Base-by-base conservation (phyloP, 1,140 invertebrate species). In the Drosophila ercepeae region DNA sequence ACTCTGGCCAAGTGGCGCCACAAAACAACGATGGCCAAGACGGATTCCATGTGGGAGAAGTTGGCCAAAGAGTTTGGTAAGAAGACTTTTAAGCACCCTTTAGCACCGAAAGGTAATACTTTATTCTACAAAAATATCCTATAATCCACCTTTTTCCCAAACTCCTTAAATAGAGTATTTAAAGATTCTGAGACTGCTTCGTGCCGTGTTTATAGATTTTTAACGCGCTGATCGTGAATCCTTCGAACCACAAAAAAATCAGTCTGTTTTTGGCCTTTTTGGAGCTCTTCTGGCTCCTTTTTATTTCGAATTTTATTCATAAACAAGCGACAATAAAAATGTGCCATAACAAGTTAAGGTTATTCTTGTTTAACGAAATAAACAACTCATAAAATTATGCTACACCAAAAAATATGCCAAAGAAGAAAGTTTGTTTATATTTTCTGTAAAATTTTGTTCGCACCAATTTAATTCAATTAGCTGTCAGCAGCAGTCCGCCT, bases 381-480 rank as follows among this genome's bases (percentile, higher is more conserved):
- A 86, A 86, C 81, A 84, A 74, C 61, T 74, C 81, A 51, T 86
- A 65, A 76, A 84, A 79, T 76, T 79, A 86, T 86, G 72, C 72
- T 76, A 68, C 48, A 67, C 46, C 19, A 58, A 72, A 34, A 61
- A 32, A 32, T 32, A 32, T 32, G 9, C 65, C 23, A 48, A 68
- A 67, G 48, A 67, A 68, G 51, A 60, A 59, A 69, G 48, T 68
- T 78, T 83, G 70, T 78, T 79, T 79, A 75, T 75, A 67, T 79
- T 79, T 83, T 64, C 27, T 70, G 64, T 72, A 75, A 45, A 83
- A 78, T 83, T 83, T 83, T 65, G 63, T 67, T 83, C 78, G 75
- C 78, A 67, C 81, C 81, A 84, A 86, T 84, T 79, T 86, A 84
- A 84, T 84, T 84, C 81, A 84, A 84, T 86, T 84, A 76, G 72